phyloP scores from a whole-genome alignment of 2,113 vertebrate species.

The Peromyscus maniculatus region DNA sequence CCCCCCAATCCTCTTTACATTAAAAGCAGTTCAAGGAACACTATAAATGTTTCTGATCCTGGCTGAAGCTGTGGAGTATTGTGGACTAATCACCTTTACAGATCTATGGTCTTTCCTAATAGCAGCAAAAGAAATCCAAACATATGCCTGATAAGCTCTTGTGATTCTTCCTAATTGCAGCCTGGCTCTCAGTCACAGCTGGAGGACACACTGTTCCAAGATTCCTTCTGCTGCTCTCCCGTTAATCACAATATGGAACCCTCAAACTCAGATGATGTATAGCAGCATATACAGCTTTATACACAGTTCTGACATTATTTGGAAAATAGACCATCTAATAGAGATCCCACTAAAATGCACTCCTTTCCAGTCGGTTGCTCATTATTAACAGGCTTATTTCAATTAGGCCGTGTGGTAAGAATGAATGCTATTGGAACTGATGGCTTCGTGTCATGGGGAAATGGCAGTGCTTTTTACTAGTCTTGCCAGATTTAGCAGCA shows the following conservation, averaged over 20 bases:
- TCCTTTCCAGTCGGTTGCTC: conserved; percentile 59
- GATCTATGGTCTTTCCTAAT: conserved; percentile 54
- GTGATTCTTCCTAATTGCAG: conserved; percentile 63
- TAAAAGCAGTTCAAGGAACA: conserved; percentile 68
- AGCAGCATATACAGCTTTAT: conserved; percentile 54
- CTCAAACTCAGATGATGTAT: conserved; percentile 37
- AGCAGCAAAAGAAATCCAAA: conserved; percentile 70
- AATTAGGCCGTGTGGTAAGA: conserved; percentile 57
- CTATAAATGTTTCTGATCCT: conserved; percentile 51
- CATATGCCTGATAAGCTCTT: conserved; percentile 43
- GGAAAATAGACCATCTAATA: conserved; percentile 63
- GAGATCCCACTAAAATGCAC: conserved; percentile 57
- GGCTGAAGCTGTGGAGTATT: conserved; percentile 35
- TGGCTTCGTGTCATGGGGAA: conserved; percentile 62
- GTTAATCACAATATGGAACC: conserved; percentile 63
- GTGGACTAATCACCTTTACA: conserved; percentile 54
- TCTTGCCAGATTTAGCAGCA: conserved; percentile 59
- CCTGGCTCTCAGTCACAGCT: conserved; percentile 64
- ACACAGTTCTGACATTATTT: conserved; percentile 63
- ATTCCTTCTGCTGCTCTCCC: conserved; percentile 61
- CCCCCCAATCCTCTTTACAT: conserved; percentile 61
- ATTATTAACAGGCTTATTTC: conserved; percentile 70
- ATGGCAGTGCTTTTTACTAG: conserved; percentile 40
- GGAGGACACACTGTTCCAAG: conserved; percentile 54
- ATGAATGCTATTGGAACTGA: conserved; percentile 59